Conservation (phyloP, 2,888 invertebrate genomes). For the Acholoe squamosa region DNA sequence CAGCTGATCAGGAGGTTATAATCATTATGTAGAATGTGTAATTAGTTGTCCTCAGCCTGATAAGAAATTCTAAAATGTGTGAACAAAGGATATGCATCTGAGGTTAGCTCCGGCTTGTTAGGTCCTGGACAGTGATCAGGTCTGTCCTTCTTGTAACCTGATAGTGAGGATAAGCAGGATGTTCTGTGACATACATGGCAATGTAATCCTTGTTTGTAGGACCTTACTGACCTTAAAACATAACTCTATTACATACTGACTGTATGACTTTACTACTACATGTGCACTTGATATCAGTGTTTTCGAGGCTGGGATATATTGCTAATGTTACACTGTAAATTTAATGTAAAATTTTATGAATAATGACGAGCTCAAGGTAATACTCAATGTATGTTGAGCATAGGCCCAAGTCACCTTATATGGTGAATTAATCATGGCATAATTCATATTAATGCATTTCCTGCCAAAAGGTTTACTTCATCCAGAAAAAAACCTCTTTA, state of each 20-base stretch:
- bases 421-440: neutral
- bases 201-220: neutral
- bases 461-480: neutral
- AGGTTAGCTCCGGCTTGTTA: neutral
- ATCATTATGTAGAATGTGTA: no score
- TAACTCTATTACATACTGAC: neutral
- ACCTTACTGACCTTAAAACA: neutral
- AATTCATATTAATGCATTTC: neutral
- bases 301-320: no score
- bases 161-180: neutral
- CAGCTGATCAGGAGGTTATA: no score
- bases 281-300: no score
- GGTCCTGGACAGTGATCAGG: conserved; percentile 1
- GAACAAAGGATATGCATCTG: neutral
- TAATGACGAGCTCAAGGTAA: no score
- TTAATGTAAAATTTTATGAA: no score
- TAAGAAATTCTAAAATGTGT: neutral
- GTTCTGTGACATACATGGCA: neutral
- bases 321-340: no score
- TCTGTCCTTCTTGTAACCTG: conserved; percentile 13
- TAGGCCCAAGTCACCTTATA: no score
- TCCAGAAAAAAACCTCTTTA: neutral
- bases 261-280: no score
- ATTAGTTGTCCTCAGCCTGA: neutral
- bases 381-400: no score